Conservation (phyloP, 2,113 vertebrate genomes). For the Alectura lathami region DNA sequence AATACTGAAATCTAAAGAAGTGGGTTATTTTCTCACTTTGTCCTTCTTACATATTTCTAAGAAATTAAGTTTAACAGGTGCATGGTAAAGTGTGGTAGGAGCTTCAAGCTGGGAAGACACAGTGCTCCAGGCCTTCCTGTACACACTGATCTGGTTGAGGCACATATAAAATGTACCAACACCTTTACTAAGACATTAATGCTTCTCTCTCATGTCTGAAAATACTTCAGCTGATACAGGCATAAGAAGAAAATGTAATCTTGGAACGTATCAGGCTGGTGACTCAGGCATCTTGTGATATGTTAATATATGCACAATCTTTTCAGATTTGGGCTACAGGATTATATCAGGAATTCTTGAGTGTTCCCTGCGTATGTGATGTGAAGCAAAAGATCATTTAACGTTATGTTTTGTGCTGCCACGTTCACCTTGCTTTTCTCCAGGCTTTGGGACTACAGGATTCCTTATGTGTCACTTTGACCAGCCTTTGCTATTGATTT, state of each 20-base stretch:
- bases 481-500: not conserved
- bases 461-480: not conserved
- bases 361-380: not conserved
- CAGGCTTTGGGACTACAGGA: not conserved
- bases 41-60: not conserved
- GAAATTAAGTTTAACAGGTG: not conserved
- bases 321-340: not conserved
- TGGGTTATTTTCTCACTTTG: not conserved
- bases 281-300: conserved; percentile 67
- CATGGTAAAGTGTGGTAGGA: not conserved
- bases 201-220: conserved; percentile 35
- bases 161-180: conserved; percentile 30
- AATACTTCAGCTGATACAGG: conserved; percentile 54
- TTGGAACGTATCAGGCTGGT: conserved; percentile 56
- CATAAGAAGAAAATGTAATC: conserved; percentile 53
- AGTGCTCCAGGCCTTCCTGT: not conserved
- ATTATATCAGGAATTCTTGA: not conserved
- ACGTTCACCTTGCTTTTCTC: not conserved
- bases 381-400: too few species aligned
- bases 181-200: not conserved
- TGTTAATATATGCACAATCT: conserved; percentile 51
- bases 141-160: not conserved
- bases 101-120: not conserved
- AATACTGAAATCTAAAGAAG: not conserved
- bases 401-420: not conserved